phyloP scores from a whole-genome alignment of 2,888 invertebrate species.

The Amphipyra tragopoginis region DNA sequence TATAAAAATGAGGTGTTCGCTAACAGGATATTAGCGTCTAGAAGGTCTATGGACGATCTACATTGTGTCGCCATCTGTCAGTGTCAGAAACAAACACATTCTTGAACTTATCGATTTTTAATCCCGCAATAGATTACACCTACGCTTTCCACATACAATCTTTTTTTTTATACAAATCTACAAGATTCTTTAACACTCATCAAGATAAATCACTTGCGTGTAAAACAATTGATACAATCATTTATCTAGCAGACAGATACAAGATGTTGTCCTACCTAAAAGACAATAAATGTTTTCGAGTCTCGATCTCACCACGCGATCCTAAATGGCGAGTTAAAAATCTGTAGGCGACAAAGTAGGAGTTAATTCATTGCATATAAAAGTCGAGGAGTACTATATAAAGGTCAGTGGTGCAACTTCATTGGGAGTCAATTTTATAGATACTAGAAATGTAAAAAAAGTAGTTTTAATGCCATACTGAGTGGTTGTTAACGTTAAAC shows the following conservation, averaged over 20 bases:
- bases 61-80: not conserved
- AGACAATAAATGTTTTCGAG: conserved; percentile 44
- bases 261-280: conserved; percentile 31
- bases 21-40: conserved; percentile 76
- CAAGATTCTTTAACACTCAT: conserved; percentile 13
- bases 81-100: not conserved
- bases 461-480: not conserved
- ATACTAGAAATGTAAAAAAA: not conserved
- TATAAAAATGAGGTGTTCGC: conserved; percentile 68
- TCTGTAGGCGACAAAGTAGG: conserved; percentile 55
- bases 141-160: not conserved
- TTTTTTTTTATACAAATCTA: conserved; percentile 13
- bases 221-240: conserved; percentile 55
- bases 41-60: conserved; percentile 47
- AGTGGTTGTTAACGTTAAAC: not conserved
- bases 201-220: conserved; percentile 56
- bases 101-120: too few species aligned
- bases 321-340: conserved; percentile 40
- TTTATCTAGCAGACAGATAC: conserved; percentile 50
- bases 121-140: conserved; percentile 1
- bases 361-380: conserved; percentile 46
- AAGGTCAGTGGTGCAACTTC: conserved; percentile 29
- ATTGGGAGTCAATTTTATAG: conserved; percentile 12
- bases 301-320: conserved; percentile 50
- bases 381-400: conserved; percentile 15